These are phyloP conservation scores for Criorhina ranunculi DNA, from an alignment of 2,888 invertebrate genomes.

Conservation along the genomic window DNA sequence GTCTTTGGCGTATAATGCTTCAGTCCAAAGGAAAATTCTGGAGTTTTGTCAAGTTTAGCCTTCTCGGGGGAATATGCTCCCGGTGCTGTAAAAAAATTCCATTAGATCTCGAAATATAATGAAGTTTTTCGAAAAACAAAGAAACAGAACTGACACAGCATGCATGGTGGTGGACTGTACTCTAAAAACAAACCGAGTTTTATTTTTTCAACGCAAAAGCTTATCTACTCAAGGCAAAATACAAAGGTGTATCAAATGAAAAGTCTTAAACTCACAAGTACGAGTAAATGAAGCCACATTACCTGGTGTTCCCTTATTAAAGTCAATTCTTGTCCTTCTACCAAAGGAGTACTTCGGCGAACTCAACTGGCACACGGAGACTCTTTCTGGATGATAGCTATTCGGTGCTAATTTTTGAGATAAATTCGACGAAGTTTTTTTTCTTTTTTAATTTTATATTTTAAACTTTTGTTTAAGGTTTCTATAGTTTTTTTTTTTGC, in stretches of 20 bases:
- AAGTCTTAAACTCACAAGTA: conserved; percentile 77
- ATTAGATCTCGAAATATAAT: conserved; percentile 26
- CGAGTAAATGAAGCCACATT: conserved; percentile 70
- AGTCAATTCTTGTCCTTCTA: conserved; percentile 86
- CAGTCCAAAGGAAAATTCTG: conserved; percentile 84
- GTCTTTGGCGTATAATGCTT: conserved; percentile 84
- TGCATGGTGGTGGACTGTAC: conserved; percentile 59
- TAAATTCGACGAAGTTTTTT: conserved; percentile 64
- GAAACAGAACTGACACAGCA: conserved; percentile 49
- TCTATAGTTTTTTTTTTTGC: conserved; percentile 33
- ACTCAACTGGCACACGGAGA: conserved; percentile 85
- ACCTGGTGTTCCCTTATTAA: conserved; percentile 83
- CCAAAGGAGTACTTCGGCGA: conserved; percentile 84
- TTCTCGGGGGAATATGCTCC: conserved; percentile 86
- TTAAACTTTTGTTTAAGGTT: conserved; percentile 15
- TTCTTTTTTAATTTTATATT: conserved; percentile 42
- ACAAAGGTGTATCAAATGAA: conserved; percentile 40
- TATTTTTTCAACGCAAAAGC: conserved; percentile 31
- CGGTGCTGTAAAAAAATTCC: conserved; percentile 80
- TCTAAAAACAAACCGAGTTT: conserved; percentile 19
- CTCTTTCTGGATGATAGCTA: conserved; percentile 86
- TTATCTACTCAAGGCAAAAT: conserved; percentile 58
- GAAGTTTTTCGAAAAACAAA: conserved; percentile 17
- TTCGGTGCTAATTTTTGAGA: conserved; percentile 83
- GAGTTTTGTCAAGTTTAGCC: conserved; percentile 85